Percentiles rank a stretch among this genome's conserved stretches.
Conservation (phyloP, 2,888 invertebrate species). For the Drosophila peninsularis region DNA sequence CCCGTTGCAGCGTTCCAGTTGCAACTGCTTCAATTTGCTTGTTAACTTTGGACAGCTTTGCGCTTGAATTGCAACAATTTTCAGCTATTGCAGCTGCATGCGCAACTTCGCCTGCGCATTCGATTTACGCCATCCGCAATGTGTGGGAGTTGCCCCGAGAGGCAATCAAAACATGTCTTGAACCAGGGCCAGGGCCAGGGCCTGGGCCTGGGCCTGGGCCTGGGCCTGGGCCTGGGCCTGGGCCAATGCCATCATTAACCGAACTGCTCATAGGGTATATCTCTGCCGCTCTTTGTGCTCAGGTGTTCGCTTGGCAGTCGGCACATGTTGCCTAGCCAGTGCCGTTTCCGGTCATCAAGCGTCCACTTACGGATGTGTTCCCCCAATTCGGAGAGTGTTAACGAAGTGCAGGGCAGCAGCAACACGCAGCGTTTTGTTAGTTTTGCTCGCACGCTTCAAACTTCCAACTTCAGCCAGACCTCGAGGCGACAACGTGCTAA, state of each 20-base stretch:
- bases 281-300: constrained; percentile 14
- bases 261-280: constrained; percentile 6
- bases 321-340: constrained; percentile 59
- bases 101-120: constrained; percentile 16
- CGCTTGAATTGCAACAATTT: constrained; percentile 65
- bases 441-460: constrained; percentile 56
- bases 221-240: background rate
- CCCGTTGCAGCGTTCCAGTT: constrained; percentile 33
- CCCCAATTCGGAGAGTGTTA: constrained; percentile 40
- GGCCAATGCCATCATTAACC: constrained; percentile 45
- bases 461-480: constrained; percentile 43
- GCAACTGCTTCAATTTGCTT: constrained; percentile 45
- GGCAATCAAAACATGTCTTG: constrained; percentile 53
- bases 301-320: constrained; percentile 59
- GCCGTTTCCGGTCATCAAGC: constrained; percentile 79
- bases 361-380: constrained; percentile 69
- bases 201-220: constrained; percentile 8
- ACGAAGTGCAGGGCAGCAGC: constrained; percentile 45
- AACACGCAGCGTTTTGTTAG: constrained; percentile 48
- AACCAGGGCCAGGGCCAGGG: constrained; percentile 5
- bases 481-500: constrained; percentile 70
- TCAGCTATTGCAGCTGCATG: constrained; percentile 44
- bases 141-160: constrained; percentile 52
- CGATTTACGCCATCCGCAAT: constrained; percentile 43
- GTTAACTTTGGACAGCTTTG: constrained; percentile 62